phyloP scores from a whole-genome alignment of 2,888 invertebrate genomes.

The Caenorhabditis becei region DNA sequence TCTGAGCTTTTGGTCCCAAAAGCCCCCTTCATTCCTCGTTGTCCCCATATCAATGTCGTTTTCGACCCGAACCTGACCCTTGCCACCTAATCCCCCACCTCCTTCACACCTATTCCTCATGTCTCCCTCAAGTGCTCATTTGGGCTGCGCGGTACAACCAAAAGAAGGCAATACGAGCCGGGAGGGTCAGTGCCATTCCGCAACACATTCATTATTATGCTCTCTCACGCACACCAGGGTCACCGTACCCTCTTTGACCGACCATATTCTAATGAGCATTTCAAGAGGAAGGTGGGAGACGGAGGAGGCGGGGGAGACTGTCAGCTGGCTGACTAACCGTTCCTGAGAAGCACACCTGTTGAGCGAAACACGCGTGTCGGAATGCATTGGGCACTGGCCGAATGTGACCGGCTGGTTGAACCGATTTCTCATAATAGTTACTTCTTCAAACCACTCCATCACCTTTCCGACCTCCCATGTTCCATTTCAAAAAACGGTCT shows the following conservation, averaged over 20 bases:
- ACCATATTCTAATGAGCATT: slow-evolving; percentile 59
- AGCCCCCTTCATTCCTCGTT: neutral
- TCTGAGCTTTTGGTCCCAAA: slow-evolving; percentile 7
- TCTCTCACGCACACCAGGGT: slow-evolving; percentile 21
- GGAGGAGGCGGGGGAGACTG: slow-evolving; percentile 6
- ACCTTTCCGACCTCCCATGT: neutral
- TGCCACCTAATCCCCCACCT: slow-evolving; percentile 24
- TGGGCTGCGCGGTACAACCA: slow-evolving; percentile 27
- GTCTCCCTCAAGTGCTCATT: slow-evolving; percentile 37
- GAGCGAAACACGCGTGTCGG: slow-evolving; percentile 2
- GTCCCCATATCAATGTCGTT: slow-evolving; percentile 5
- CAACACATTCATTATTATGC: slow-evolving; percentile 59
- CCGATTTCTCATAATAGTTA: neutral
- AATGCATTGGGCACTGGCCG: neutral
- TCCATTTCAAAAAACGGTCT: slow-evolving; percentile 11
- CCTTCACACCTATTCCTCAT: slow-evolving; percentile 23
- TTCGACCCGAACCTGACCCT: neutral
- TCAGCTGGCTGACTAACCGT: slow-evolving; percentile 31
- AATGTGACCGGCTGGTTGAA: too few relatives aligned
- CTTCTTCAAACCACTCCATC: neutral
- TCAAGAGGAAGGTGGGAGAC: slow-evolving; percentile 25
- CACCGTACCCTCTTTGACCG: slow-evolving; percentile 33
- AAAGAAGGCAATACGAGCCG: slow-evolving; percentile 43
- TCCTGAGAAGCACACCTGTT: slow-evolving; percentile 30
- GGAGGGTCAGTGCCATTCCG: slow-evolving; percentile 35